Evolutionary conservation across 53 echinoderm and acorn worm species (phyloP).

Genomic region (Actinopyga echinites): DNA sequence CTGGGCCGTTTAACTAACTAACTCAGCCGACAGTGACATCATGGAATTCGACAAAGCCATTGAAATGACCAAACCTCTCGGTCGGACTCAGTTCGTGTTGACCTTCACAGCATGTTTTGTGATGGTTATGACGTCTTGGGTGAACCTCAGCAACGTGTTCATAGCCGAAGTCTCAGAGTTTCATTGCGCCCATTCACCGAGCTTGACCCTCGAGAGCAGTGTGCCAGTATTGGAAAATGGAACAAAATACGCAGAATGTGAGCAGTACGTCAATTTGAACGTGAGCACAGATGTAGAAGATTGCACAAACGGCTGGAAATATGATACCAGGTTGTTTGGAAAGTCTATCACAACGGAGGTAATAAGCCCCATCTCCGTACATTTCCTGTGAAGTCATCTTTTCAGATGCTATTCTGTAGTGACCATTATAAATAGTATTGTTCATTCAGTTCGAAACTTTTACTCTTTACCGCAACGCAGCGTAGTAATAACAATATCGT

Average conservation of each 20-base stretch:
- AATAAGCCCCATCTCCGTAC: too few species aligned
- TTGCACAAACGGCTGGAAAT: constrained; percentile 18
- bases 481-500: too few species aligned
- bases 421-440: too few species aligned
- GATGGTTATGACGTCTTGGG: background rate
- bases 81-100: constrained; percentile 7
- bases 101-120: background rate
- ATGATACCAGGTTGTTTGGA: background rate
- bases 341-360: constrained; percentile 7
- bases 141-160: constrained; percentile 17
- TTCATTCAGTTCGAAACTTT: too few species aligned
- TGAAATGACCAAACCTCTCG: background rate
- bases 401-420: too few species aligned
- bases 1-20: too few species aligned
- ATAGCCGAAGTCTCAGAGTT: background rate
- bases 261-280: background rate
- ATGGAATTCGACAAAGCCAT: constrained; percentile 26
- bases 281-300: background rate
- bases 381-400: too few species aligned
- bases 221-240: background rate
- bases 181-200: background rate
- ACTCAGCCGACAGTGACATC: too few species aligned
- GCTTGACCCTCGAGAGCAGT: background rate
- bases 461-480: too few species aligned
- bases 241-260: background rate